Base-by-base conservation (phyloP, 2,113 vertebrate species). In the Paraplagusia blochii region DNA sequence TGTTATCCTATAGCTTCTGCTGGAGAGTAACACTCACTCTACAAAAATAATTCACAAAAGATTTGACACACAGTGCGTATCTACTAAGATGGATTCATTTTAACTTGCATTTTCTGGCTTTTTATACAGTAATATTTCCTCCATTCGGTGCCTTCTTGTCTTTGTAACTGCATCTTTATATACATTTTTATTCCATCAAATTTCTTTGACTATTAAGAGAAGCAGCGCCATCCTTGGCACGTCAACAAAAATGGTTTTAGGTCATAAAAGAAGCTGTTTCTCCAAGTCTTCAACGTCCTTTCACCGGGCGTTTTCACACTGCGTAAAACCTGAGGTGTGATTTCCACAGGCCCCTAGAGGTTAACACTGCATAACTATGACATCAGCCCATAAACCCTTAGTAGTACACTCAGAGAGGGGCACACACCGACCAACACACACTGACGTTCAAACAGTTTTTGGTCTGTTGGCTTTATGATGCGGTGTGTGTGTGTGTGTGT, bases 291-390 rank as follows among this genome's bases (percentile, higher is more conserved):
- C 67, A 53, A 65, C 69, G 64, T 77, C 51, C 46, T 70, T 66
- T 68, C 55, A 44, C 15, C 38, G 58, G 56, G 72, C 68, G 73
- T 66, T 50, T 53, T 72, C 59, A 66, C 66, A 64, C 52, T 18
- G 57, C 19, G 11, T 79, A 77, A 83, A 81, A 80, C 80, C 66
- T 50, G 66, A 82, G 78, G 87, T 88, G 85, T 68, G 63, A 82
- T 73, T 85, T 80, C 65, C 76, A 74, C 62, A 61, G 53, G 72
- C 71, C 62, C 65, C 76, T 35, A 46, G 61, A 80, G 79, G 71
- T 64, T 76, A 82, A 69, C 22, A 1, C 76, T 66, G 78, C 74
- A 80, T 74, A 85, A 85, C 79, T 72, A 87, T 82, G 81, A 88
- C 86, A 85, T 85, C 85, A 87, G 71, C 63, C 63, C 60, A 81